Evolutionary conservation across 2,888 invertebrate species (phyloP), one percentile per base, ranked within the genome.

Genomic region (Peribatodes rhomboidaria): DNA sequence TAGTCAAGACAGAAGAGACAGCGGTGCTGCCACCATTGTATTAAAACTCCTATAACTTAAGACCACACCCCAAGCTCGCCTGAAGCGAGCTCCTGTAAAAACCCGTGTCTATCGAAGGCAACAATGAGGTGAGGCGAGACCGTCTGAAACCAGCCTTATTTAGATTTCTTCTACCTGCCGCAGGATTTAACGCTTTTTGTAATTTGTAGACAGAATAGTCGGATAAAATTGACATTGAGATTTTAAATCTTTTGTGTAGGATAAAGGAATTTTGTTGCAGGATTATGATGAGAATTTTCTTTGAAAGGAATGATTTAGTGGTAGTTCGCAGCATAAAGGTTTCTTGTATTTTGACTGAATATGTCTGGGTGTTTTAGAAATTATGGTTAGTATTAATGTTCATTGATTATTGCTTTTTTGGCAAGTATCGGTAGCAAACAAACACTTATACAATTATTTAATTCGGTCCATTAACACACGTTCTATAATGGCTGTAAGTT

Each of bases 71-170:
- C 18, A 42, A 18, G 47, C 52, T 35, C 47, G 65, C 64, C 69
- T 56, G 63, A 67, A 65, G 65, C 61, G 46, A 58, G n/a, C 55
- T 59, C 70, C 59, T 57, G 58, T 65, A 68, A 70, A 71, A 69
- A 72, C 69, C 27, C 20, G 27, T 64, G 65, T 69, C 68, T 69
- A 61, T 52, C 55, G 49, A 60, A 65, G 55, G 68, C 67, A 69
- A 73, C 72, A 73, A 73, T 73, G 71, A 63, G 59, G 57, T 54
- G 70, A 58, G 63, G 72, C 54, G 61, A 69, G 63, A 61, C 65
- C 57, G 46, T 55, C 69, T 65, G 69, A 66, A 65, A 64, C 47
- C 69, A 37, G 59, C 62, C 71, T 64, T 73, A 73, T 71, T 73
- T 71, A 69, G 71, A 65, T 73, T 69, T 56, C 67, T 66, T 64